Evolutionary conservation across 2,888 invertebrate species (phyloP), one percentile per base, ranked within the genome.

Genomic region (Dorcus parallelipipedus): DNA sequence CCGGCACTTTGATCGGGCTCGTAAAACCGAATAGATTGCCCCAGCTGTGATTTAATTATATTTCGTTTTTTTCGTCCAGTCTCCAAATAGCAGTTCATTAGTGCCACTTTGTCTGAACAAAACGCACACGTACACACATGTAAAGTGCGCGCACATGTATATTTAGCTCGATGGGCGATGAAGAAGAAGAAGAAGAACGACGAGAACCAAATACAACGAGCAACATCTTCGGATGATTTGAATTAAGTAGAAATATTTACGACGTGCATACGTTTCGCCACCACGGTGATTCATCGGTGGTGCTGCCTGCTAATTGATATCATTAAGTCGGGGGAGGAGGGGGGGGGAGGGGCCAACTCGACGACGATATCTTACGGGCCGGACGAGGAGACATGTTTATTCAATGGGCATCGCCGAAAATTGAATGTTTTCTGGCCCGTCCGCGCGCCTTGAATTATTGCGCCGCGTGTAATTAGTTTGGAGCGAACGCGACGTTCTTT

Each of bases 11-110:
- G 63, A 63, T 63, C 63, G 49, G 45, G 53, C 39, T 63, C 63
- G 63, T 63, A 63, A 63, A 63, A 60, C 56, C 53, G 59, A 63
- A 63, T 63, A 57, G 59, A 63, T 63, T 61, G 60, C 63, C 54
- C 54, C 63, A 61, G 63, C 60, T 63, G 61, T 59, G 63, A 61
- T 63, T 61, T 60, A 59, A 60, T 60, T 58, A 60, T 53, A 58
- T 48, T 38, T 52, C 14, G 10, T 47, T 52, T 56, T 56, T 39
- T 51, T 52, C 17, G 14, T 50, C 55, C n/a, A 42, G 49, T 49
- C 23, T 48, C 47, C 47, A 43, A 58, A 58, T 54, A 54, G 54
- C 50, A 58, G 54, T 54, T 58, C 58, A 58, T 58, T 58, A 58
- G 54, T 58, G 50, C 54, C 54, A 58, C 54, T 58, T 58, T 58